These are phyloP conservation scores for Tuberolachnus salignus DNA, from an alignment of 2,888 invertebrate genomes.

Conservation along the genomic window DNA sequence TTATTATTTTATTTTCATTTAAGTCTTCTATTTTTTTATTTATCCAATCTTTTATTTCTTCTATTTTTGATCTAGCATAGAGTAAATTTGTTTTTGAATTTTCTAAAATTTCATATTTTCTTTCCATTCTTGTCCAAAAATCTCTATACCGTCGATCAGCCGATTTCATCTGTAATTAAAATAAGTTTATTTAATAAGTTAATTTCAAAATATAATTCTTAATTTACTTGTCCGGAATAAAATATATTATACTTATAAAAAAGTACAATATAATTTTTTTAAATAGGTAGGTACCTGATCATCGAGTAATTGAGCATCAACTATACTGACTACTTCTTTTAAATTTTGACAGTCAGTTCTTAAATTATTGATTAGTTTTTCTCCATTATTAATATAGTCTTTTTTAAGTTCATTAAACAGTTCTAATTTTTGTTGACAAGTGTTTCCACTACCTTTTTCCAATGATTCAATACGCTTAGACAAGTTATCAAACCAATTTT, in stretches of 20 bases:
- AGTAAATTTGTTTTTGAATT: constrained; percentile 84
- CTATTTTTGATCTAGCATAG: constrained; percentile 62
- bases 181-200: constrained; percentile 16
- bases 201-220: background rate
- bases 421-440: constrained; percentile 78
- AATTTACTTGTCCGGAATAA: constrained; percentile 5
- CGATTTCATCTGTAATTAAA: constrained; percentile 71
- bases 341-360: constrained; percentile 75
- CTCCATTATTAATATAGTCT: constrained; percentile 77
- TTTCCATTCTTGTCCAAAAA: constrained; percentile 80
- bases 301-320: constrained; percentile 89
- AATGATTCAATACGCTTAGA: constrained; percentile 81
- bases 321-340: constrained; percentile 80
- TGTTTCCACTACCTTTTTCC: constrained; percentile 83
- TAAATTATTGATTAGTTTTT: constrained; percentile 73
- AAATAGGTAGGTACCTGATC: constrained; percentile 70
- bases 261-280: background rate
- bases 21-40: constrained; percentile 40
- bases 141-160: constrained; percentile 84
- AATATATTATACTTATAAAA: background rate
- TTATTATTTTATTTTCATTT: constrained; percentile 41
- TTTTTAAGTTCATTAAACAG: constrained; percentile 75
- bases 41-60: constrained; percentile 56
- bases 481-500: constrained; percentile 81
- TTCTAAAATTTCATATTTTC: constrained; percentile 82